phyloP scores from a whole-genome alignment of 2,113 vertebrate species.

The Manacus vitellinus region DNA sequence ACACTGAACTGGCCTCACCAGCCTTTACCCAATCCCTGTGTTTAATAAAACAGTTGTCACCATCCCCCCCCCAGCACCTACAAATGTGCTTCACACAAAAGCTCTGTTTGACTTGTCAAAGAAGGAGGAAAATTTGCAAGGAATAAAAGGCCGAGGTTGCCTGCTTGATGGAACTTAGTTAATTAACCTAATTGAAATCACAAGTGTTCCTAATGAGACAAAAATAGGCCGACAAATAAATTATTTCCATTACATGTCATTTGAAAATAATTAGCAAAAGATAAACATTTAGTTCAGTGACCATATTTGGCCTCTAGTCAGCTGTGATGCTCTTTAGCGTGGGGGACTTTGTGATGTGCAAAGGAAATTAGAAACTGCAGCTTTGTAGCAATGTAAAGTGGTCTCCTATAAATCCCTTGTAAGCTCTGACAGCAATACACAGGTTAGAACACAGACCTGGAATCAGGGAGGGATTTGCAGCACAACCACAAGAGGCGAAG shows the following conservation, averaged over 20 bases:
- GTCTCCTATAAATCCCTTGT: neutral
- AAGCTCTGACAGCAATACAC: neutral
- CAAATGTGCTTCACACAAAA: neutral
- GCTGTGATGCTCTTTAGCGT: neutral
- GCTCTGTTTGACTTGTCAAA: neutral
- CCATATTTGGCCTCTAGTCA: constrained; percentile 2
- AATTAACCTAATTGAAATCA: constrained; percentile 40
- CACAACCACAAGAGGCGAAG: neutral
- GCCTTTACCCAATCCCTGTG: neutral
- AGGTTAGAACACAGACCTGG: neutral
- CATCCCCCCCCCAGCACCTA: neutral
- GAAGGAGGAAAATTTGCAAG: neutral
- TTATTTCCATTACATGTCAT: constrained; percentile 25
- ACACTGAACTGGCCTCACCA: neutral
- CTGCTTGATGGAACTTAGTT: constrained; percentile 12
- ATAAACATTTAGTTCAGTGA: constrained; percentile 33
- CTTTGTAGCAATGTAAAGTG: neutral
- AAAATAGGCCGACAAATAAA: constrained; percentile 42
- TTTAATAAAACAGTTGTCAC: neutral
- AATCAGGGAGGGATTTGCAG: neutral
- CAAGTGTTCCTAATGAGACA: constrained; percentile 52
- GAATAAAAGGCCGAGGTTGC: neutral
- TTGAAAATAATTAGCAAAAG: constrained; percentile 53
- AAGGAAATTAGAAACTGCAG: neutral
- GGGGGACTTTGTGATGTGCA: neutral